A percentile compares a stretch with the other conserved stretches of the same genome.
phyloP scores from a whole-genome alignment of 2,888 invertebrate species.

The Ceramica pisi region DNA sequence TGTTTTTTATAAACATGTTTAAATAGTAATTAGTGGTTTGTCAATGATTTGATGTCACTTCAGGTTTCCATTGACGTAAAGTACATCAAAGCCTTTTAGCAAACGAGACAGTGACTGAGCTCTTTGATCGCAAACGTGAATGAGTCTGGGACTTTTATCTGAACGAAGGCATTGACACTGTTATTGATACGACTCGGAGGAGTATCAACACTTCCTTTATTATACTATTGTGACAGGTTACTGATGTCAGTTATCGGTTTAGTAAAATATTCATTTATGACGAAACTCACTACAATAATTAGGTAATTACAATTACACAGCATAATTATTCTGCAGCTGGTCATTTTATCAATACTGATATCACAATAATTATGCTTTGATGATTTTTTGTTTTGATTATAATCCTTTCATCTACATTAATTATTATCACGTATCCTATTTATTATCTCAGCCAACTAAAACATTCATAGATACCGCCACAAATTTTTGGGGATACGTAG shows the following conservation, averaged over 20 bases:
- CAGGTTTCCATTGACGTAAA: no score
- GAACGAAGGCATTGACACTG: no score
- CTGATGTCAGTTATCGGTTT: neutral
- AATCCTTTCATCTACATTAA: neutral
- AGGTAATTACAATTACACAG: constrained; percentile 12
- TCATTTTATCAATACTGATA: neutral
- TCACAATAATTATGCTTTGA: neutral
- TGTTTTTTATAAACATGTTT: no score
- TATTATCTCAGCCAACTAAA: neutral
- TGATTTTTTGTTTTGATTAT: constrained; percentile 3
- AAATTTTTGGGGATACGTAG: neutral
- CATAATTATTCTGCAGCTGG: neutral
- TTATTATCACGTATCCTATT: no score
- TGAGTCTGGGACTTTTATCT: no score
- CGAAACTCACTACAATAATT: neutral
- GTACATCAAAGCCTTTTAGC: no score
- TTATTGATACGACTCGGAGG: no score
- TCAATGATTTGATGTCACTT: no score
- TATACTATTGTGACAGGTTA: neutral
- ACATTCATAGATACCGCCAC: neutral
- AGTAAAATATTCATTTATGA: neutral
- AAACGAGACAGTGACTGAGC: no score
- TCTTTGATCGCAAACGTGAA: no score
- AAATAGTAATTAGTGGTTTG: no score
- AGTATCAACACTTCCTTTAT: no score